Conservation (phyloP, 2,888 invertebrate species). For the Augochlorella aurata region DNA sequence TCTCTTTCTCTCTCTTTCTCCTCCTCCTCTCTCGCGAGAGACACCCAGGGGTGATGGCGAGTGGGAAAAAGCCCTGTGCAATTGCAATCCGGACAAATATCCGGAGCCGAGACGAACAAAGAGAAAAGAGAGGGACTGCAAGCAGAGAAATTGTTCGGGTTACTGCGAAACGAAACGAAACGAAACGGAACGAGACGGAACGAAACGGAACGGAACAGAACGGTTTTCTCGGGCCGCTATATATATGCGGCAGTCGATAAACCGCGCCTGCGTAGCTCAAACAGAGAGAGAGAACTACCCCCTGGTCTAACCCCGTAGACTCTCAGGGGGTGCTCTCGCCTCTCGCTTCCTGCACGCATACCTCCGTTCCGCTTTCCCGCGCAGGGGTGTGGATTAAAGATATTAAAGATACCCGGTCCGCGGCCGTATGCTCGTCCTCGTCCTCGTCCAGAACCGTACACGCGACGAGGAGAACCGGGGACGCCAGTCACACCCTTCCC, state of each 20-base stretch:
- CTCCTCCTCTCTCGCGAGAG: background rate
- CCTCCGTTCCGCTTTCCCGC: conserved; percentile 61
- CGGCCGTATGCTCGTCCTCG: conserved; percentile 18
- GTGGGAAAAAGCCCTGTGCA: conserved; percentile 71
- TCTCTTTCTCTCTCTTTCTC: background rate
- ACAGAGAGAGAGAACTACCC: conserved; percentile 52
- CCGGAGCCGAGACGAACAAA: conserved; percentile 72
- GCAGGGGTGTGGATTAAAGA: conserved; percentile 72
- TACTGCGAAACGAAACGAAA: conserved; percentile 73
- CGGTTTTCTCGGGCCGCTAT: conserved; percentile 67
- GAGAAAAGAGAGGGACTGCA: conserved; percentile 65
- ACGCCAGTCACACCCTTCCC: conserved; percentile 47
- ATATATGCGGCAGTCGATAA: conserved; percentile 77
- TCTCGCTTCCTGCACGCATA: conserved; percentile 59
- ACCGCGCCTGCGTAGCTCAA: conserved; percentile 76
- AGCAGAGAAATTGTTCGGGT: conserved; percentile 75
- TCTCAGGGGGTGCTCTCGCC: conserved; percentile 38
- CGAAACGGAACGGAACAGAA: conserved; percentile 63
- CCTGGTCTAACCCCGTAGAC: conserved; percentile 34
- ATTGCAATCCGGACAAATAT: conserved; percentile 75
- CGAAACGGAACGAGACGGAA: conserved; percentile 68
- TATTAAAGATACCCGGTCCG: conserved; percentile 65
- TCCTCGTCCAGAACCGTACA: conserved; percentile 4
- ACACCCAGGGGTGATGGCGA: conserved; percentile 38
- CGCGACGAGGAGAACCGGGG: background rate